These are phyloP conservation scores for Drosophila suboccidentalis DNA, from an alignment of 2,888 invertebrate genomes.

Conservation along the genomic window DNA sequence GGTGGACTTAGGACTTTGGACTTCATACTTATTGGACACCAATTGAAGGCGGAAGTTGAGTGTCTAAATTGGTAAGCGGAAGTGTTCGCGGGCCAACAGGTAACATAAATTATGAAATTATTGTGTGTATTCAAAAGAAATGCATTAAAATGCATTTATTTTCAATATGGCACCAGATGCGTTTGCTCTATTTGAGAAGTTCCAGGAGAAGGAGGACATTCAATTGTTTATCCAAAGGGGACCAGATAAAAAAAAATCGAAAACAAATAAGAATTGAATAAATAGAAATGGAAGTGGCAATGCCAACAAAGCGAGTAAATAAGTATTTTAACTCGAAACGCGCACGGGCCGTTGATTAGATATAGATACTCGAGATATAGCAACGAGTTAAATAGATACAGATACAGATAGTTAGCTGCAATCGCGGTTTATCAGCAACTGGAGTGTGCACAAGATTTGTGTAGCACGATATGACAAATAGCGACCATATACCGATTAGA, in stretches of 20 bases:
- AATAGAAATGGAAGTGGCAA: slow-evolving; percentile 58
- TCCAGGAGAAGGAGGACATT: slow-evolving; percentile 16
- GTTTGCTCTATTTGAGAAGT: not conserved
- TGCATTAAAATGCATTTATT: slow-evolving; percentile 8
- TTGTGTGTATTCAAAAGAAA: not conserved
- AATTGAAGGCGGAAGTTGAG: slow-evolving; percentile 63
- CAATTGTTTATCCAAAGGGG: slow-evolving; percentile 25
- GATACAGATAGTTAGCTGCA: slow-evolving; percentile 8
- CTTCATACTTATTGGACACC: slow-evolving; percentile 59
- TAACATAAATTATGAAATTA: slow-evolving; percentile 44
- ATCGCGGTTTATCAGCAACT: slow-evolving; percentile 42
- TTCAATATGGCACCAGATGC: slow-evolving; percentile 44
- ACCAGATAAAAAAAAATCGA: slow-evolving; percentile 41
- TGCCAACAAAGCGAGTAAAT: slow-evolving; percentile 64
- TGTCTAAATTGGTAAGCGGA: slow-evolving; percentile 67
- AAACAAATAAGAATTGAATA: slow-evolving; percentile 54
- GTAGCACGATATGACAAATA: slow-evolving; percentile 37
- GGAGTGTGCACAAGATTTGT: slow-evolving; percentile 51
- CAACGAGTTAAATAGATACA: slow-evolving; percentile 2
- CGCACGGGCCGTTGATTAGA: slow-evolving; percentile 61
- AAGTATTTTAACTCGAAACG: slow-evolving; percentile 62
- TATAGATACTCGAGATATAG: slow-evolving; percentile 60
- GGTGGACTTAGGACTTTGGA: slow-evolving; percentile 47
- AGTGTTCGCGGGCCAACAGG: slow-evolving; percentile 49
- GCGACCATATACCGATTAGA: slow-evolving; percentile 38